Percentiles rank a stretch among this genome's conserved stretches.
Conservation (phyloP, 2,113 vertebrate genomes). For the Rhinopomastus cyanomelas region DNA sequence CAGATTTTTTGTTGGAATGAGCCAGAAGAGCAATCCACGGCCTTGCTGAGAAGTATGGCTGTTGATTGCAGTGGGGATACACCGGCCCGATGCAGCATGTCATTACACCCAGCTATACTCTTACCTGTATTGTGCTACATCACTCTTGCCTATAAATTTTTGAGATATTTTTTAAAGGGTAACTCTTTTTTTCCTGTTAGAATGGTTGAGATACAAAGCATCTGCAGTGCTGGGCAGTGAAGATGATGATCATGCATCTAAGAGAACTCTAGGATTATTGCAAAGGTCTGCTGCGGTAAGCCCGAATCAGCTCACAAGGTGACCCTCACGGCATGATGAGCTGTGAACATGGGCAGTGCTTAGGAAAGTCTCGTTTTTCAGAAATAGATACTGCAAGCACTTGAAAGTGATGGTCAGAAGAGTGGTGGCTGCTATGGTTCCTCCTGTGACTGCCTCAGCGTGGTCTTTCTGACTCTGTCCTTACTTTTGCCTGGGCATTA, state of each 20-base stretch:
- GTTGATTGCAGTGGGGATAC: background rate
- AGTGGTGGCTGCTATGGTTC: accelerated
- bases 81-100: background rate
- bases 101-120: background rate
- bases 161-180: background rate
- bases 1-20: background rate
- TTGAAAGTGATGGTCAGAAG: background rate
- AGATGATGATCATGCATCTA: accelerated
- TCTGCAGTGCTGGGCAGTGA: background rate
- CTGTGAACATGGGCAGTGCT: background rate
- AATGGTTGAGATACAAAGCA: background rate
- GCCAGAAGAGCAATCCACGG: background rate
- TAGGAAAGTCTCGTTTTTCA: background rate
- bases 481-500: background rate
- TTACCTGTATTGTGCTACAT: background rate
- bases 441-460: background rate
- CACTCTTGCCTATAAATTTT: background rate
- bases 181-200: background rate
- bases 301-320: background rate
- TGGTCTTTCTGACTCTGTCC: background rate
- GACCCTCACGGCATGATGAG: background rate
- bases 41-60: background rate
- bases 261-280: background rate
- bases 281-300: accelerated
- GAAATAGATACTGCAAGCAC: background rate